Evolutionary conservation across 2,888 invertebrate species (phyloP).

Genomic region (Philaethria dido): DNA sequence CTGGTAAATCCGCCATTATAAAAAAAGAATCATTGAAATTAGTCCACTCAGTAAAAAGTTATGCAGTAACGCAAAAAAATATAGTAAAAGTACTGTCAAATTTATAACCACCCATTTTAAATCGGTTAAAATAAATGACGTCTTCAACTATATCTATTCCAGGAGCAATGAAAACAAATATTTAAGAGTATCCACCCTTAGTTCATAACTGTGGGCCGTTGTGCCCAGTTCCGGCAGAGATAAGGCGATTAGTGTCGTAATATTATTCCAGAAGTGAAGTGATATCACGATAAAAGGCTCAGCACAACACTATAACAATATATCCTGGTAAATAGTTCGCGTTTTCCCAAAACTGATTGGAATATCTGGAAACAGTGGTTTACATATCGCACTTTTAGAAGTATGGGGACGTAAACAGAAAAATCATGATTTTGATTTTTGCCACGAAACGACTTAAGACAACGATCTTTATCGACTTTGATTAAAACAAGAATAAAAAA

Average conservation of each 20-base stretch:
- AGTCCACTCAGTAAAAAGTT: no score
- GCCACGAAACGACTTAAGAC: no score
- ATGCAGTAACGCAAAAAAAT: neutral
- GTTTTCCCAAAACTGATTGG: neutral
- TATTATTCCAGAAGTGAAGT: slow-evolving; percentile 41
- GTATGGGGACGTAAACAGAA: no score
- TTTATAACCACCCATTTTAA: no score
- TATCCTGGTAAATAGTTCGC: neutral
- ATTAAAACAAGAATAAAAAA: no score
- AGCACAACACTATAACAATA: slow-evolving; percentile 9
- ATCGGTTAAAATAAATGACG: neutral
- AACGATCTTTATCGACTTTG: no score
- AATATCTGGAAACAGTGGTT: neutral
- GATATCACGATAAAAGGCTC: slow-evolving; percentile 28
- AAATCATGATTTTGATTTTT: no score
- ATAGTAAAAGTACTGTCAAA: no score
- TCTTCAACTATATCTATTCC: neutral
- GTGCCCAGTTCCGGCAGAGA: slow-evolving; percentile 39
- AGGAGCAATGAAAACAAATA: slow-evolving; percentile 21
- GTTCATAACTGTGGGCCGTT: slow-evolving; percentile 35
- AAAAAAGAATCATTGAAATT: no score
- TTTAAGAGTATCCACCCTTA: slow-evolving; percentile 18
- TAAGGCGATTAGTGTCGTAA: slow-evolving; percentile 55
- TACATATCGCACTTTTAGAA: no score
- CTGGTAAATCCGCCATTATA: no score